A percentile compares a stretch with the other conserved stretches of the same genome.
These are phyloP conservation scores for Vannuccia rotundouncinata DNA, from an alignment of 2,888 invertebrate genomes.

Conservation along the genomic window DNA sequence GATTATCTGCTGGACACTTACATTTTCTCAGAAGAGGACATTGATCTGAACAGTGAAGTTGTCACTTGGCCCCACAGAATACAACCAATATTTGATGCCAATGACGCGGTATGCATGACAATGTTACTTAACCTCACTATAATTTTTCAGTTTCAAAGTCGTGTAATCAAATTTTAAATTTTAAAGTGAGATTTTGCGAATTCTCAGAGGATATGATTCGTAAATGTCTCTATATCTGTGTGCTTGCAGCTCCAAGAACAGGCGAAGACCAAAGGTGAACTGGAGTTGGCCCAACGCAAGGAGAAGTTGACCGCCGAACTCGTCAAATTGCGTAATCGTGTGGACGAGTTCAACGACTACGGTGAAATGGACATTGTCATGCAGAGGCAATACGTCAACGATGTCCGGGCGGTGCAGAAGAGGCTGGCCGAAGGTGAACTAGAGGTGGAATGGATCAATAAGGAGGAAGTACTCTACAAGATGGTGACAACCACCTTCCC, in stretches of 20 bases:
- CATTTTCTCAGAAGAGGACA: constrained; percentile 67
- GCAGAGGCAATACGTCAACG: constrained; percentile 69
- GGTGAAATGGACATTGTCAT: constrained; percentile 69
- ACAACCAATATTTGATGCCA: constrained; percentile 72
- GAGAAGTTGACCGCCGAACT: constrained; percentile 68
- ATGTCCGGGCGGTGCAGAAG: constrained; percentile 69
- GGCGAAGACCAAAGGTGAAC: constrained; percentile 76
- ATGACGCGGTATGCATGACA: constrained; percentile 60
- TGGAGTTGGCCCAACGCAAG: constrained; percentile 66
- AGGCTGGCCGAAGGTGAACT: constrained; percentile 69
- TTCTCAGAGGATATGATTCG: no score
- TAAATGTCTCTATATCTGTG: background rate
- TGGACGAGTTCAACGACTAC: constrained; percentile 72
- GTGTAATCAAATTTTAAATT: background rate
- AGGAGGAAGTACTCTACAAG: constrained; percentile 50
- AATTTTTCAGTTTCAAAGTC: constrained; percentile 5
- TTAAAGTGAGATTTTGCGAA: no score
- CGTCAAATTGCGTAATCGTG: constrained; percentile 67
- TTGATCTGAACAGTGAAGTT: constrained; percentile 71
- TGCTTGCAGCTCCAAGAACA: constrained; percentile 66
- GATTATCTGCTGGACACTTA: constrained; percentile 68
- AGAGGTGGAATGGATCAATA: constrained; percentile 76
- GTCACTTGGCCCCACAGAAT: constrained; percentile 76
- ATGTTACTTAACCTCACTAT: no score
- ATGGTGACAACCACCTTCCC: constrained; percentile 63